Evolutionary conservation across 2,113 vertebrate genomes (phyloP).

Genomic region (Sinocyclocheilus anophthalmus): DNA sequence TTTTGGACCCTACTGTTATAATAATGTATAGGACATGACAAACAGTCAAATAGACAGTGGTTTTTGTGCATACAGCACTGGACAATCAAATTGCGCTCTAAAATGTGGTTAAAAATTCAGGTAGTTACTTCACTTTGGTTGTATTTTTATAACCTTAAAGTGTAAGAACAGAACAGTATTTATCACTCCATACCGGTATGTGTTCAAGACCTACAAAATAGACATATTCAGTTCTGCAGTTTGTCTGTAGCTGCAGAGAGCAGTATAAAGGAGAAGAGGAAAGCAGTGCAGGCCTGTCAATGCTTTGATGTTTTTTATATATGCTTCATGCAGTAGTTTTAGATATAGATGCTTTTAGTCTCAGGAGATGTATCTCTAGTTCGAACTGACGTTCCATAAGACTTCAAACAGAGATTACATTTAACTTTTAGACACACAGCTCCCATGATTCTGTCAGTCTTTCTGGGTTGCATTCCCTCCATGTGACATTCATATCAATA

Average conservation of each 20-base stretch:
- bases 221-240: neutral
- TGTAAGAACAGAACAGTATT: neutral
- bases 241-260: neutral
- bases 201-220: neutral
- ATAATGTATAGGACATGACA: neutral
- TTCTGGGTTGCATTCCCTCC: neutral
- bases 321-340: neutral
- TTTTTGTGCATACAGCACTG: neutral
- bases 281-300: neutral
- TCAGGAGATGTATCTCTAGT: constrained; percentile 16
- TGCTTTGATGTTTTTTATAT: constrained; percentile 23
- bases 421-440: neutral
- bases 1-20: neutral
- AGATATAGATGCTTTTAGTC: neutral
- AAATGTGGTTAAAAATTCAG: neutral
- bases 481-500: neutral
- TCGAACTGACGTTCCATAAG: neutral
- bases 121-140: neutral
- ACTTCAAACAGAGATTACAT: constrained; percentile 11
- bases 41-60: neutral
- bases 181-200: neutral
- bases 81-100: neutral
- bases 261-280: neutral
- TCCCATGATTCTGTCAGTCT: neutral
- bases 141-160: neutral